A percentile compares a stretch with the other conserved stretches of the same genome.
phyloP scores from a whole-genome alignment of 2,888 invertebrate species.

The Oxytorus armatus region DNA sequence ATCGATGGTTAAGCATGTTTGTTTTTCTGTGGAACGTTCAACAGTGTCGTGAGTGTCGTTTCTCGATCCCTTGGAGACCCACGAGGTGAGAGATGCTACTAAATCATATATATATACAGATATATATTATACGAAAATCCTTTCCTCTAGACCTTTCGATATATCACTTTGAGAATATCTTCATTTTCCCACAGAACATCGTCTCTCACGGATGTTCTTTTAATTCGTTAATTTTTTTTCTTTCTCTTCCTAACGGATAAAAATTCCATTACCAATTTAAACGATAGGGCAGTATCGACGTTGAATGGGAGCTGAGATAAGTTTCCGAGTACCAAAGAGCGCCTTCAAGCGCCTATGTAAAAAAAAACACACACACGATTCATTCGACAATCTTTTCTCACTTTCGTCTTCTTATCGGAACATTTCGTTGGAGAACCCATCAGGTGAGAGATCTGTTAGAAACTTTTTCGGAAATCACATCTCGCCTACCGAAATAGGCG shows the following conservation, averaged over 20 bases:
- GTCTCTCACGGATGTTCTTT: background rate
- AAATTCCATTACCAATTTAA: slow-evolving; percentile 53
- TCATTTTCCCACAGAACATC: slow-evolving; percentile 43
- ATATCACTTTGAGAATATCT: slow-evolving; percentile 18
- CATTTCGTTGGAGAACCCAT: slow-evolving; percentile 18
- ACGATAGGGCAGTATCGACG: slow-evolving; percentile 24
- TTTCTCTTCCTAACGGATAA: slow-evolving; percentile 2
- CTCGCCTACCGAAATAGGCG: slow-evolving; percentile 9
- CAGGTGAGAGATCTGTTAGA: background rate
- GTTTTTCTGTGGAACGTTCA: background rate
- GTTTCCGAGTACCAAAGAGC: slow-evolving; percentile 30
- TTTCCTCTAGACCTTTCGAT: background rate
- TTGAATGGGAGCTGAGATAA: slow-evolving; percentile 29
- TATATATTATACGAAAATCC: slow-evolving; percentile 11
- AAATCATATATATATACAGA: no score
- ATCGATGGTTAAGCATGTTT: background rate
- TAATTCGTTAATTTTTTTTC: background rate
- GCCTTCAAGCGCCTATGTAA: background rate
- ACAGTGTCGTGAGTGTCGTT: background rate
- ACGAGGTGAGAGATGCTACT: background rate
- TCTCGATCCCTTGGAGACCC: slow-evolving; percentile 4
- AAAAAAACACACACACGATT: slow-evolving; percentile 24
- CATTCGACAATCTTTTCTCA: slow-evolving; percentile 34
- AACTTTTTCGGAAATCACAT: slow-evolving; percentile 9
- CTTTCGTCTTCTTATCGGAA: slow-evolving; percentile 48